These are phyloP conservation scores for Enteromius viviparus DNA, from an alignment of 2,797 vertebrate genomes.

Conservation along the genomic window DNA sequence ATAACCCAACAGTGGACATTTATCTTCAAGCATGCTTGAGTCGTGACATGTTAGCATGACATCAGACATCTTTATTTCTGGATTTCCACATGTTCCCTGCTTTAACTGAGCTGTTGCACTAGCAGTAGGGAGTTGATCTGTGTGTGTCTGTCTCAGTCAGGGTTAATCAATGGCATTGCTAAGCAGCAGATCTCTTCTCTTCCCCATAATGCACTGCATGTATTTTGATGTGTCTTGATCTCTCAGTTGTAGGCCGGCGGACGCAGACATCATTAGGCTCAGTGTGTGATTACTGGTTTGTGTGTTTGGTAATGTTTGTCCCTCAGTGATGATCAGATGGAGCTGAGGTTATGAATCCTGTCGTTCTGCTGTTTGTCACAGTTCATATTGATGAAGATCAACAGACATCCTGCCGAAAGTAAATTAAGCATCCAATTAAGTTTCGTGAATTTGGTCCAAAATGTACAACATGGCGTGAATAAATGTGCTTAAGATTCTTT, in stretches of 20 bases:
- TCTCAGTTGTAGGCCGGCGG: constrained; percentile 54
- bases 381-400: not conserved
- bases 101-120: not conserved
- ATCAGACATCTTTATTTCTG: not conserved
- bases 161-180: constrained; percentile 32
- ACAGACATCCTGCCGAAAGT: not conserved
- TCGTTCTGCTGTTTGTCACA: not conserved
- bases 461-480: not conserved
- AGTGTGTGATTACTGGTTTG: constrained; percentile 58
- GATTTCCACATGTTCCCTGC: too few relatives aligned
- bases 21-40: not conserved
- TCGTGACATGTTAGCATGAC: not conserved
- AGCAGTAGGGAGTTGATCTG: too few relatives aligned
- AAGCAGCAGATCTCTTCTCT: constrained; percentile 22
- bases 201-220: constrained; percentile 59
- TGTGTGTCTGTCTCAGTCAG: not conserved
- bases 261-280: constrained; percentile 60
- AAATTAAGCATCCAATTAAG: not conserved
- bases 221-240: constrained; percentile 64
- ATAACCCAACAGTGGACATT: not conserved
- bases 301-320: not conserved
- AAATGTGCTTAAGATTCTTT: not conserved
- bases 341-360: not conserved
- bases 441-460: not conserved
- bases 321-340: not conserved